Base-by-base conservation (phyloP, 2,888 invertebrate species). In the Nysson spinosus region DNA sequence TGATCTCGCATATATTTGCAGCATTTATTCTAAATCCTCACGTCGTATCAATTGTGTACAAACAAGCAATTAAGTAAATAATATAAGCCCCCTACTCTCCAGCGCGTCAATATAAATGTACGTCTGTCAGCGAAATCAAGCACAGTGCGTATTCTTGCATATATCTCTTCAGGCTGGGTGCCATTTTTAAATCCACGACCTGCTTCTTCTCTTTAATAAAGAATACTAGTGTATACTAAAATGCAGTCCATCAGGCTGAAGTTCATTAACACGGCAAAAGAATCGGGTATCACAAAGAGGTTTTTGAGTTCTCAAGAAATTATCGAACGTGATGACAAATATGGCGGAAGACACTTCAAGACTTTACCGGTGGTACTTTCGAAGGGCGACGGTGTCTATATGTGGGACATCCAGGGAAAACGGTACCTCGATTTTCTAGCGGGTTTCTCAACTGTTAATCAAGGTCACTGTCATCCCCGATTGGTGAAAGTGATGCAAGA, bases 321-420 rank as follows among this genome's bases (percentile, higher is more conserved):
- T 4, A 87, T 92, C 60, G 88, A 90, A 5, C 87, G 90, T 9
- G 94, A 94, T 77, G 87, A 89, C 22, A 90, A 89, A 72, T 92
- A 89, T 82, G 92, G 93, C 0, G 93, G 93, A 0, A 91, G 91
- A 79, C 94, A 94, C 82, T 94, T 94, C 80, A 91, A 91, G 74
- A 93, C 93, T 0, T 72, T 94, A 9, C 93, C 93, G 3, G 93
- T 93, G 0, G 94, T 92, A 0, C 83, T 94, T 1, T 81, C 87
- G 30, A 89, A 87, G 68, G 94, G 91, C 52, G 87, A 93, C 87
- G 95, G 95, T 66, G 91, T 92, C 14, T 90, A 89, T 80, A 90
- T 95, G 11, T 96, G 95, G 94, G 95, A 96, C 83, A 91, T 93
- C 3, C 94, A 95, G 63, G 95, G 94, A 6, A 93, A 92, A 72